phyloP scores from a whole-genome alignment of 2,888 invertebrate genomes.

The Coelinius sp. region DNA sequence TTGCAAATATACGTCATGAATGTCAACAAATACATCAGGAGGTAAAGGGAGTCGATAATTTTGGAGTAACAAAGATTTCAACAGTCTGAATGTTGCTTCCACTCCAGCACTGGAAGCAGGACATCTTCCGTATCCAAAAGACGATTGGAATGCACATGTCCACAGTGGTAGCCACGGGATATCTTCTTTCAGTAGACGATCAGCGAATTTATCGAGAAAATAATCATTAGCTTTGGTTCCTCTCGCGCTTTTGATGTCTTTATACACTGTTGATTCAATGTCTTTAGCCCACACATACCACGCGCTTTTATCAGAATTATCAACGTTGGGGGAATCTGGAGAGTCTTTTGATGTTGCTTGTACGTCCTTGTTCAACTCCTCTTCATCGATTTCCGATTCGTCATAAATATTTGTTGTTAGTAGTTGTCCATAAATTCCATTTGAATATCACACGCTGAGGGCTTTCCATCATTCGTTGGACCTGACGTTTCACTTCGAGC shows the following conservation, averaged over 20 bases:
- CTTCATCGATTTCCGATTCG: background rate
- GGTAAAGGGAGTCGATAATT: background rate
- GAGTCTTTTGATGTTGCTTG: background rate
- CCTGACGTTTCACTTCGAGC: background rate
- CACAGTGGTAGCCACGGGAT: slow-evolving; percentile 8
- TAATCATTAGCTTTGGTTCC: background rate
- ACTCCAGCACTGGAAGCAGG: slow-evolving; percentile 12
- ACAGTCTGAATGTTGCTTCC: background rate
- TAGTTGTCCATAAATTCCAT: background rate
- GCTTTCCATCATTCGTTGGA: background rate
- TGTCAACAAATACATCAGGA: background rate
- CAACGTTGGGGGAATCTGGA: background rate
- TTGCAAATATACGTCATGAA: background rate
- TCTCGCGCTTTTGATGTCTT: background rate
- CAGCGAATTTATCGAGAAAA: background rate
- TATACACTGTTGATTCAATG: background rate
- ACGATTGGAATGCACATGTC: background rate
- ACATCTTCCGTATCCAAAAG: slow-evolving; percentile 25
- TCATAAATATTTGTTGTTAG: slow-evolving; percentile 6
- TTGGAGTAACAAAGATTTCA: background rate
- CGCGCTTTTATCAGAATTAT: background rate
- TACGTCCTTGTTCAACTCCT: background rate
- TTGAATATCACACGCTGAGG: slow-evolving; percentile 1
- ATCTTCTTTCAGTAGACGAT: background rate
- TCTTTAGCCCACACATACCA: slow-evolving; percentile 15